Conservation (phyloP, 2,888 invertebrate species). For the Eupithecia dodoneata region DNA sequence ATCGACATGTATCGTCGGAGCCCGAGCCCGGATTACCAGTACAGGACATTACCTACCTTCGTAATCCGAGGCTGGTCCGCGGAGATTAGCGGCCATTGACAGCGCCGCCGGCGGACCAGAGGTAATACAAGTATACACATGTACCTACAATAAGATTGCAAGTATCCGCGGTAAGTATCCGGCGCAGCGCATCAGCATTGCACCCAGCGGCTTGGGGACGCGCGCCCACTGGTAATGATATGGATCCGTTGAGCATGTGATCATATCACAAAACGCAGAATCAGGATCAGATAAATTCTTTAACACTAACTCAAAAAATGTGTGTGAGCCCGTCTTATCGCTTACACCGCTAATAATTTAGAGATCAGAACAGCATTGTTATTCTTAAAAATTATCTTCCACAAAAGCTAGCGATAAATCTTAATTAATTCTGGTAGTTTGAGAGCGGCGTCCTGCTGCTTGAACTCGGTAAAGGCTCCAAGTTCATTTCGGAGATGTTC, state of each 20-base stretch:
- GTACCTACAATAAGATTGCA: too few relatives aligned
- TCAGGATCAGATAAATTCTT: too few relatives aligned
- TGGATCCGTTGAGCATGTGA: too few relatives aligned
- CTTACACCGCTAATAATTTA: background rate
- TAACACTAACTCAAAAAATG: too few relatives aligned
- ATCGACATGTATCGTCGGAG: background rate
- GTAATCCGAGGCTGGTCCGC: background rate
- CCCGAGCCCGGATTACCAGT: background rate
- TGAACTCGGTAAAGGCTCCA: slow-evolving; percentile 18
- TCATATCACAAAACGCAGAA: too few relatives aligned
- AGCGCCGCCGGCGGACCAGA: background rate
- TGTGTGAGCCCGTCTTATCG: background rate
- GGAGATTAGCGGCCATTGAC: background rate
- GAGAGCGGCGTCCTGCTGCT: slow-evolving; percentile 18
- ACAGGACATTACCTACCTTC: background rate
- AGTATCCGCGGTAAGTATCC: too few relatives aligned
- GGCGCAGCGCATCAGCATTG: too few relatives aligned
- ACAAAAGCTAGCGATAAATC: slow-evolving; percentile 14
- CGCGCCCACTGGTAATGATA: too few relatives aligned
- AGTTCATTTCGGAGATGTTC: slow-evolving; percentile 21
- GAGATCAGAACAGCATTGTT: background rate
- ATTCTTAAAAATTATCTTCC: background rate
- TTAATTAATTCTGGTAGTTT: slow-evolving; percentile 22
- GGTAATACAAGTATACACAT: too few relatives aligned
- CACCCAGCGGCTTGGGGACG: too few relatives aligned